Conservation (phyloP, 92 coral and sea anemone genomes). For the Epizoanthus rinbou region DNA sequence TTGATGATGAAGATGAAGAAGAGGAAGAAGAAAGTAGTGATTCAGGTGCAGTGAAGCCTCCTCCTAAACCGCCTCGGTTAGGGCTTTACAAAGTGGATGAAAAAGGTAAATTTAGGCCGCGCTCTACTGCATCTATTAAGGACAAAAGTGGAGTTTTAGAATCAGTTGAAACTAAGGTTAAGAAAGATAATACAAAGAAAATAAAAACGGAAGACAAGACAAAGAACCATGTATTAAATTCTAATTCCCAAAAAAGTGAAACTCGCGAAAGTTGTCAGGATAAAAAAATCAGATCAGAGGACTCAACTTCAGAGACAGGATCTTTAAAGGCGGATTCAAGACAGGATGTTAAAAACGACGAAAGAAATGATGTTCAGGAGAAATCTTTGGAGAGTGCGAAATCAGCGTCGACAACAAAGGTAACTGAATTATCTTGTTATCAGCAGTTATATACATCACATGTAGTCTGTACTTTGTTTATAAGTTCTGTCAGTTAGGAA, state of each 20-base stretch:
- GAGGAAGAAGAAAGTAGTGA: slow-evolving; percentile 4
- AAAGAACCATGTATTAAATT: not conserved
- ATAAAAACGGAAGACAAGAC: not conserved
- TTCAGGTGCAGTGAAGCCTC: slow-evolving; percentile 30
- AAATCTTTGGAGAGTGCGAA: not conserved
- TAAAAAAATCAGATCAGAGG: not conserved
- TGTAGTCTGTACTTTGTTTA: too few relatives aligned
- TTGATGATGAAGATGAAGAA: slow-evolving; percentile 3
- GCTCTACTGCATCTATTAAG: slow-evolving; percentile 1
- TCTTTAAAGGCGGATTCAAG: not conserved
- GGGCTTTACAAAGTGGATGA: slow-evolving; percentile 33
- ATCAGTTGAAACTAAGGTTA: not conserved
- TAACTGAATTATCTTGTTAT: not conserved
- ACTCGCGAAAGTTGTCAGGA: not conserved
- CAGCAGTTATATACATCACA: too few relatives aligned
- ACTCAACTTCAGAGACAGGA: not conserved
- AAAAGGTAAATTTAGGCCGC: slow-evolving; percentile 15
- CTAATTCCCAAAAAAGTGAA: slow-evolving; percentile 1
- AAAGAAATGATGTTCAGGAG: not conserved
- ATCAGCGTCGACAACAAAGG: not conserved
- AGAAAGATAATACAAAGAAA: not conserved
- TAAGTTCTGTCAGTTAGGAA: too few relatives aligned
- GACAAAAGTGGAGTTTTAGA: not conserved
- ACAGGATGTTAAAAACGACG: not conserved
- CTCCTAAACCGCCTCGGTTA: slow-evolving; percentile 64